These are phyloP conservation scores for Thalassophryne amazonica DNA, from an alignment of 2,797 vertebrate species.

Conservation along the genomic window DNA sequence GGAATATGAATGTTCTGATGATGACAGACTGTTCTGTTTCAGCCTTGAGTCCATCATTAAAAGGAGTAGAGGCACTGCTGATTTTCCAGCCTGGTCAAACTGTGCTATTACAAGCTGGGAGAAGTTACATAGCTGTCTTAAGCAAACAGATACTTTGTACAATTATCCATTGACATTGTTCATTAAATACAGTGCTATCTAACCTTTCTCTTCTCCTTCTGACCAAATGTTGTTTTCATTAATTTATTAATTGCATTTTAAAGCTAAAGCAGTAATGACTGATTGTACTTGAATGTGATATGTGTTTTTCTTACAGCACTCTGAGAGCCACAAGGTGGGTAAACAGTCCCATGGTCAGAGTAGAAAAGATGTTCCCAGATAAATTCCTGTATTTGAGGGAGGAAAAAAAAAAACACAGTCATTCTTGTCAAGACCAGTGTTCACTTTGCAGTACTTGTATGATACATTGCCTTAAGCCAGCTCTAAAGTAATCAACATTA, in stretches of 20 bases:
- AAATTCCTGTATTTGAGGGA: conserved; percentile 78
- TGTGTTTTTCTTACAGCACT: conserved; percentile 81
- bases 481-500: conserved; percentile 7
- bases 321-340: conserved; percentile 81
- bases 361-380: conserved; percentile 93
- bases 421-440: not conserved
- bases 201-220: no score
- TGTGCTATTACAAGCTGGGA: no score
- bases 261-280: no score
- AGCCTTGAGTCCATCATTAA: no score
- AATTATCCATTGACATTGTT: not conserved
- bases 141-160: no score
- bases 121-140: no score
- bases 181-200: not conserved
- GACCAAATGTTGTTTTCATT: no score
- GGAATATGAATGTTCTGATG: no score
- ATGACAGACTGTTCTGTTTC: no score
- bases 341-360: conserved; percentile 83
- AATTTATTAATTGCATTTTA: not conserved
- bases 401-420: conserved; percentile 2
- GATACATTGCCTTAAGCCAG: not conserved
- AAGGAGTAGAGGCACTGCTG: no score
- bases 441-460: not conserved
- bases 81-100: no score
- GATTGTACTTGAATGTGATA: not conserved